Percentiles rank a stretch among this genome's conserved stretches.
These are phyloP conservation scores for Chaenocephalus aceratus DNA, from an alignment of 2,113 vertebrate genomes.

Conservation along the genomic window DNA sequence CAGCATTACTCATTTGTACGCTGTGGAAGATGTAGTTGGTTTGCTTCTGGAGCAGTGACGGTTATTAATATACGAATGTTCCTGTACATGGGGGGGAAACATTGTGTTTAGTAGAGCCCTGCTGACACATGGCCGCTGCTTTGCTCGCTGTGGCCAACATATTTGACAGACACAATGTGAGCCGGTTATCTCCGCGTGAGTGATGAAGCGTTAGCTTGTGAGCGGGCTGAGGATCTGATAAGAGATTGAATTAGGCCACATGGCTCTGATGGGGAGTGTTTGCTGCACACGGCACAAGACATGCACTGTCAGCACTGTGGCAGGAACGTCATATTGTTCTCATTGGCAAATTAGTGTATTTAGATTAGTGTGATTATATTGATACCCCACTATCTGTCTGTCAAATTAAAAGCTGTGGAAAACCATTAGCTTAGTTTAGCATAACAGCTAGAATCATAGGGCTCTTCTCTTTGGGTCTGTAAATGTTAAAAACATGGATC, in stretches of 20 bases:
- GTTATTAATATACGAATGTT: background rate
- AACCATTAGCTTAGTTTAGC: background rate
- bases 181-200: slow-evolving; percentile 60
- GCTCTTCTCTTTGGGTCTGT: background rate
- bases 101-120: slow-evolving; percentile 23
- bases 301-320: slow-evolving; percentile 3
- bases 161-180: slow-evolving; percentile 68
- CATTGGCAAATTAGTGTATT: background rate
- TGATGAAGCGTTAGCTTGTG: slow-evolving; percentile 66
- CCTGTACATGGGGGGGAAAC: background rate
- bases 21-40: background rate
- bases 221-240: slow-evolving; percentile 62
- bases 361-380: background rate
- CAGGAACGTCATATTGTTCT: background rate
- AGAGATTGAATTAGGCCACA: slow-evolving; percentile 72
- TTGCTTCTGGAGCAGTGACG: background rate
- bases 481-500: background rate
- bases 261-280: slow-evolving; percentile 25
- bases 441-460: background rate
- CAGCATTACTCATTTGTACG: no score
- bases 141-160: slow-evolving; percentile 44
- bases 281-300: background rate
- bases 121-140: slow-evolving; percentile 43
- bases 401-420: background rate
- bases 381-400: background rate